A percentile compares a stretch with the other conserved stretches of the same genome.
Conservation (phyloP, 1,140 invertebrate species). For the Streblospio benedicti region DNA sequence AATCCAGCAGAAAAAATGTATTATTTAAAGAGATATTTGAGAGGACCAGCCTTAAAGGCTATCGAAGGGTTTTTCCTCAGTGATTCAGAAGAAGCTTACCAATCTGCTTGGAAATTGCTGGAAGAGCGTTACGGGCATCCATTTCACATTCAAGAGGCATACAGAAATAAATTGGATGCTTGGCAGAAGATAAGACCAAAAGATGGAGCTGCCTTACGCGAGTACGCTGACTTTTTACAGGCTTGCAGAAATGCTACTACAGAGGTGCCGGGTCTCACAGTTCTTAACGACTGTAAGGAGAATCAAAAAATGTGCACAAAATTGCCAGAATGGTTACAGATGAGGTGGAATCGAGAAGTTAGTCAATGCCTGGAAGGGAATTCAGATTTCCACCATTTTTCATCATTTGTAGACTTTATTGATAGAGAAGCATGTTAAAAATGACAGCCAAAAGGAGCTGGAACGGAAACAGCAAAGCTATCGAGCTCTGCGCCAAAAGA, state of each 20-base stretch:
- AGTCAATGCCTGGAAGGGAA: too few relatives aligned
- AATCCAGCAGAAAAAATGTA: neutral
- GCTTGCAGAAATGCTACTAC: constrained; percentile 20
- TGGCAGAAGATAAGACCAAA: constrained; percentile 11
- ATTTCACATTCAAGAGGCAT: constrained; percentile 2
- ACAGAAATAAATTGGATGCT: neutral
- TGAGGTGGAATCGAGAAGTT: constrained; percentile 14
- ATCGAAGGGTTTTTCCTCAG: constrained; percentile 8
- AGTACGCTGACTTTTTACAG: constrained; percentile 20
- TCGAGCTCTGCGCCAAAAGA: too few relatives aligned
- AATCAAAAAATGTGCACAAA: constrained; percentile 21
- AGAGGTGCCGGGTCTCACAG: constrained; percentile 1
- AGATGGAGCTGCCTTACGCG: constrained; percentile 12
- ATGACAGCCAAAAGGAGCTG: too few relatives aligned
- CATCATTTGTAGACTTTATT: constrained; percentile 19
- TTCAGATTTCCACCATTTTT: constrained; percentile 20
- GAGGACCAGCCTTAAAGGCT: constrained; percentile 4
- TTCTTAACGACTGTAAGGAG: constrained; percentile 23
- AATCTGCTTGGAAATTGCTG: neutral
- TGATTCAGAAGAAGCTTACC: too few relatives aligned
- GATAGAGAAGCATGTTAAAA: constrained; percentile 17
- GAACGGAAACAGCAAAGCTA: too few relatives aligned
- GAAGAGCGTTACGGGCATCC: neutral
- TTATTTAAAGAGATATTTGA: constrained; percentile 12
- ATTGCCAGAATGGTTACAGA: constrained; percentile 23